These are phyloP conservation scores for Pentalonia nigronervosa DNA, from an alignment of 1,140 invertebrate species.

Conservation along the genomic window DNA sequence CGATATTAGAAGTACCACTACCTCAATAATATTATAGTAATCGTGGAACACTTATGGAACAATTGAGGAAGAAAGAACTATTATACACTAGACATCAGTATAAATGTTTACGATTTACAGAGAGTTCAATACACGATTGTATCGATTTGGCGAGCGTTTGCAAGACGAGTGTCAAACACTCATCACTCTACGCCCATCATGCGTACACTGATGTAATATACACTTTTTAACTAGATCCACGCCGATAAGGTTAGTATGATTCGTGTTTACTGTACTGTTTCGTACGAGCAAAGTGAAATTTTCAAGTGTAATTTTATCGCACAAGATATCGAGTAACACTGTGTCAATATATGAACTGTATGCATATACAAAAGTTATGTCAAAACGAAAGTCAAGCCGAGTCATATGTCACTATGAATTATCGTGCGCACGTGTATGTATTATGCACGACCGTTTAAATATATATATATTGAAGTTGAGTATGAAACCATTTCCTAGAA, in stretches of 20 bases:
- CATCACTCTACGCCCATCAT: neutral
- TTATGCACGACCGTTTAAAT: neutral
- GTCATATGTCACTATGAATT: constrained; percentile 35
- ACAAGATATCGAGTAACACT: neutral
- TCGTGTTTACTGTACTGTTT: neutral
- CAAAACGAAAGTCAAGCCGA: constrained; percentile 27
- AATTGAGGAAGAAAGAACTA: neutral
- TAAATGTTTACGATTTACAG: neutral
- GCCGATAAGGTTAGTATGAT: neutral
- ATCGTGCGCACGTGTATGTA: neutral
- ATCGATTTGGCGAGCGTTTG: neutral
- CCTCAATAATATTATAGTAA: neutral
- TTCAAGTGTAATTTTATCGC: constrained; percentile 10
- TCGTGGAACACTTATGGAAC: neutral
- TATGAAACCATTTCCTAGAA: neutral
- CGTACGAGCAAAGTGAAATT: neutral
- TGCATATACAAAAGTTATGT: constrained; percentile 16
- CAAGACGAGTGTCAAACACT: neutral
- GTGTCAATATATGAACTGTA: neutral
- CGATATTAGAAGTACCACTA: neutral
- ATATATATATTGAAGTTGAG: neutral
- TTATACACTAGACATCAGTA: neutral
- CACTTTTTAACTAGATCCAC: neutral
- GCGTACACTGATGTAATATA: neutral
- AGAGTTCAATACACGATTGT: neutral